Evolutionary conservation across 2,888 invertebrate genomes (phyloP), one percentile per base, ranked within the genome.

Genomic region (Drosophila mimica): DNA sequence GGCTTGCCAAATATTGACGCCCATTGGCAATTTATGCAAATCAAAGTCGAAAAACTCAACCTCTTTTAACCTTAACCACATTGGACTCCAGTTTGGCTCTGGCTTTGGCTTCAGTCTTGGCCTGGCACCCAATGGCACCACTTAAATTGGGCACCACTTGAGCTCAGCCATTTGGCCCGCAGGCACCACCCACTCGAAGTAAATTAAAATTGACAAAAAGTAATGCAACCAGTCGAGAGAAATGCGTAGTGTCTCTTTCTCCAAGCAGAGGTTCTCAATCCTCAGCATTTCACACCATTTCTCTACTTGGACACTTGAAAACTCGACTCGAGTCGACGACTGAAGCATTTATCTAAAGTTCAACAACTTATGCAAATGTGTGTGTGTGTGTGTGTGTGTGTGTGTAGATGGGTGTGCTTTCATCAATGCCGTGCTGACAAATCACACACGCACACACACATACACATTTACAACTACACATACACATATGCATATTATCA

Each of bases 11-110:
- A 83, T 76, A 76, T 79, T 70, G 54, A 66, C 79, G 72, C 70
- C 89, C 80, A 70, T 51, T 62, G 83, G 84, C 89, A 85, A 82
- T 84, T 85, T 85, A 85, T 85, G 85, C 89, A 85, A 85, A 85
- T 89, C 82, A 85, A 87, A 71, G 72, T 54, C 40, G 31, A 51
- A 58, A 73, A 83, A 70, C 66, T 57, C 56, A 46, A 62, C 57
- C 51, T 63, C 56, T 25, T n/a, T 51, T 59, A 76, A 81, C 51
- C 64, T 73, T 58, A 70, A 63, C 38, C 43, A 59, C 66, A 61
- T 70, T 57, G 61, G 60, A 28, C 31, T 57, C 25, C 52, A 56
- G 36, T 4, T n/a, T n/a, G 7, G 43, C 20, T 63, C 51, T 36
- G 56, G 56, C 48, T 54, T 58, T 63, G 51, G 33, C 20, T 40